phyloP scores from a whole-genome alignment of 2,113 vertebrate species.

The Danionella cerebrum region DNA sequence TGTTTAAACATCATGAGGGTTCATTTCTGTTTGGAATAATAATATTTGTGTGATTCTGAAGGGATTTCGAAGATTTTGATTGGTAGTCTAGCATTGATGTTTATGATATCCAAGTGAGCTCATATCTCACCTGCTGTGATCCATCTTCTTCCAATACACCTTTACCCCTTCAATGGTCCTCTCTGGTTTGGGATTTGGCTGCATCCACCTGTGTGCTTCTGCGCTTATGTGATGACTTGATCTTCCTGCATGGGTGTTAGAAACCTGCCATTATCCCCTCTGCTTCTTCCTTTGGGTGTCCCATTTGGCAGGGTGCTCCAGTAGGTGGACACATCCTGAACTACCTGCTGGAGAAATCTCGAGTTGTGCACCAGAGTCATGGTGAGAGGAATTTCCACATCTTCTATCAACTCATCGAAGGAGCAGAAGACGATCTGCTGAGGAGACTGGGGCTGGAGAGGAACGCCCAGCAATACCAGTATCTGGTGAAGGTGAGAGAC shows the following conservation, averaged over 20 bases:
- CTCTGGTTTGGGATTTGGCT: conserved; percentile 17
- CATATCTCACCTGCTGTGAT: background rate
- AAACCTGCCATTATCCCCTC: conserved; percentile 44
- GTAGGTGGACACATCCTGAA: conserved; percentile 96
- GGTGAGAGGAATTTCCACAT: conserved; percentile 97
- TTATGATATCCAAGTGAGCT: background rate
- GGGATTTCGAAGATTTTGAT: no score
- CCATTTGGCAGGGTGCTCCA: conserved; percentile 78
- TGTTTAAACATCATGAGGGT: no score
- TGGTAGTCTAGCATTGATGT: background rate
- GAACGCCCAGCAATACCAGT: conserved; percentile 89
- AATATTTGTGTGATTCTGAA: no score
- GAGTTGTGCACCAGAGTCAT: conserved; percentile 93
- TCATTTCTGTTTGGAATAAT: no score
- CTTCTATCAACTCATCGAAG: conserved; percentile 96
- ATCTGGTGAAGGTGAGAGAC: conserved; percentile 79
- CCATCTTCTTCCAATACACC: background rate
- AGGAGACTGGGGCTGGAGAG: conserved; percentile 84
- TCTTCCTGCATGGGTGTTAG: conserved; percentile 34
- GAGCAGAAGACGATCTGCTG: conserved; percentile 86
- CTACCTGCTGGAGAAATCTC: conserved; percentile 97
- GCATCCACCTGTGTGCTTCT: conserved; percentile 4
- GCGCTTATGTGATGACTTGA: conserved; percentile 3
- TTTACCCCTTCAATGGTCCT: background rate
- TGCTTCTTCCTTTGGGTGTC: conserved; percentile 33